These are phyloP conservation scores for Orchesella flavescens DNA, from an alignment of 2,888 invertebrate genomes.

Conservation along the genomic window DNA sequence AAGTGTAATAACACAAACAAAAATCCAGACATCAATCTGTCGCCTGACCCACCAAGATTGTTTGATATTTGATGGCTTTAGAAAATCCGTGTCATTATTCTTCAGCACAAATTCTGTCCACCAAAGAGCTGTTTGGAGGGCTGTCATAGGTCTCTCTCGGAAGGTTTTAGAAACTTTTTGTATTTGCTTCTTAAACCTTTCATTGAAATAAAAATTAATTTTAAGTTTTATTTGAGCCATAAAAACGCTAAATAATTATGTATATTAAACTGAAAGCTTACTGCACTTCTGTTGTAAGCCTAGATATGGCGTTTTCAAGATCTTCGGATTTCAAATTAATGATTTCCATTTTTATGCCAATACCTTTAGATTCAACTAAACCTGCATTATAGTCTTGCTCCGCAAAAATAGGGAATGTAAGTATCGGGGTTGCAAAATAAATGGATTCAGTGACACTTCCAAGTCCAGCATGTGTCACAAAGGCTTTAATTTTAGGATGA, in stretches of 20 bases:
- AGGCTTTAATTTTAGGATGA: slow-evolving; percentile 64
- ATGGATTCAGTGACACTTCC: slow-evolving; percentile 66
- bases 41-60: slow-evolving; percentile 51
- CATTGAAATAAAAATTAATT: not conserved
- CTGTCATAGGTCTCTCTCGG: slow-evolving; percentile 36
- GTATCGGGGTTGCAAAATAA: slow-evolving; percentile 56
- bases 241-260: no score
- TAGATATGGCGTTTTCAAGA: slow-evolving; percentile 56
- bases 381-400: slow-evolving; percentile 68
- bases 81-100: slow-evolving; percentile 26
- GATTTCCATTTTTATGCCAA: slow-evolving; percentile 64
- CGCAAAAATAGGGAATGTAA: slow-evolving; percentile 63
- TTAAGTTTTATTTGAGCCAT: no score
- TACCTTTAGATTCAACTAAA: slow-evolving; percentile 27
- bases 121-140: slow-evolving; percentile 54
- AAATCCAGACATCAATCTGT: slow-evolving; percentile 54
- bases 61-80: not conserved
- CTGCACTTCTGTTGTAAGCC: not conserved
- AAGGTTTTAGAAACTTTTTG: slow-evolving; percentile 33
- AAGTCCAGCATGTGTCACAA: slow-evolving; percentile 68
- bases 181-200: slow-evolving; percentile 49
- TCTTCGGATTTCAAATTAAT: slow-evolving; percentile 36
- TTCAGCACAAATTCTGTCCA: slow-evolving; percentile 48
- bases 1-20: not conserved
- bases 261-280: no score